Evolutionary conservation across 1,140 invertebrate species (phyloP).

Genomic region (Leptoteleia sp.): DNA sequence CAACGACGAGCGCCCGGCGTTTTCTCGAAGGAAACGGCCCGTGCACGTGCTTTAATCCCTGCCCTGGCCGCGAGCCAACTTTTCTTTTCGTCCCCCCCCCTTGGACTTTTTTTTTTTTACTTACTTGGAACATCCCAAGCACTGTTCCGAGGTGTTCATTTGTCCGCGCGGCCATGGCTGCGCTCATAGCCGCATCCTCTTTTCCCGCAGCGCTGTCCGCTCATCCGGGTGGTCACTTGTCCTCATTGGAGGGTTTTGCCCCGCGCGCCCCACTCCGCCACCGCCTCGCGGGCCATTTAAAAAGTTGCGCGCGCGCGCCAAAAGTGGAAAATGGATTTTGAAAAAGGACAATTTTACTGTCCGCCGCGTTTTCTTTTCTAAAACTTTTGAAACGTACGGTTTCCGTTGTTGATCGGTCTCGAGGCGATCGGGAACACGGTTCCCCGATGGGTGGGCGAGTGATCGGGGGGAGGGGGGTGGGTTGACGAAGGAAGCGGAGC

Average conservation of each 20-base stretch:
- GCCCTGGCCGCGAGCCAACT: slow-evolving; percentile 46
- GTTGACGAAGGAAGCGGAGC: neutral
- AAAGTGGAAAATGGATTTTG: neutral
- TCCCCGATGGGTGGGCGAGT: no score
- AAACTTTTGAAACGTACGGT: no score
- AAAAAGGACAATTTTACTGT: no score
- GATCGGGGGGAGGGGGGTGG: neutral
- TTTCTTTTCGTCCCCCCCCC: slow-evolving; percentile 20
- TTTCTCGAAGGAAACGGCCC: slow-evolving; percentile 3
- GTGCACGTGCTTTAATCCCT: slow-evolving; percentile 56
- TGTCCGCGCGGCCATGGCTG: slow-evolving; percentile 71
- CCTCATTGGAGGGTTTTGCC: slow-evolving; percentile 9
- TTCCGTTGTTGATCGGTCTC: no score
- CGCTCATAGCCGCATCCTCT: slow-evolving; percentile 69
- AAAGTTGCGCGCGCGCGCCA: neutral
- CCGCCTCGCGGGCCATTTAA: slow-evolving; percentile 23
- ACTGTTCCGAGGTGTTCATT: slow-evolving; percentile 79
- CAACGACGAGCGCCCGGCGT: neutral
- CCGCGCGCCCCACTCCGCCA: slow-evolving; percentile 11
- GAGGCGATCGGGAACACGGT: no score
- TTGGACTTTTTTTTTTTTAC: no score
- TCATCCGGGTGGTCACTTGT: neutral
- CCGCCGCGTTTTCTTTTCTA: no score
- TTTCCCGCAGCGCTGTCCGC: neutral
- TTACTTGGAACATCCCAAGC: slow-evolving; percentile 80